Evolutionary conservation across 2,113 vertebrate species (phyloP).

Genomic region (Rhynchopsitta pachyrhyncha): DNA sequence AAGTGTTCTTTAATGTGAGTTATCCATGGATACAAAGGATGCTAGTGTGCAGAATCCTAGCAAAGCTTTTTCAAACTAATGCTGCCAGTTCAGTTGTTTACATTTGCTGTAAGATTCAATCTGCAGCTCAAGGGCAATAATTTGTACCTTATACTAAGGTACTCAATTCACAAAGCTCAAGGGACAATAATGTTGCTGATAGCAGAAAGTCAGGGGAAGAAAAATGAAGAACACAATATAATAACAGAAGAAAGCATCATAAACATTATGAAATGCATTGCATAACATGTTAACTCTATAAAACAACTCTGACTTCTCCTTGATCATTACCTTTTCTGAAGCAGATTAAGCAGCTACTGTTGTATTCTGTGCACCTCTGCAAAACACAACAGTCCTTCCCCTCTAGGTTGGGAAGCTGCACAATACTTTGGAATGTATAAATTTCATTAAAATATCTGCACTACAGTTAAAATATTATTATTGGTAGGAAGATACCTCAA

Average conservation of each 20-base stretch:
- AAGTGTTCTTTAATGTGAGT: neutral
- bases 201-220: neutral
- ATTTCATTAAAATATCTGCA: neutral
- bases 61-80: neutral
- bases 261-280: neutral
- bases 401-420: neutral
- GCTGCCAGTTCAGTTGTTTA: neutral
- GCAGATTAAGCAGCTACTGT: neutral
- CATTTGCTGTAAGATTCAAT: neutral
- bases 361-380: neutral
- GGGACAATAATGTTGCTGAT: neutral
- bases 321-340: neutral
- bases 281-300: neutral
- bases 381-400: neutral
- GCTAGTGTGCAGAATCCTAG: neutral
- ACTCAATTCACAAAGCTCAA: neutral
- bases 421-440: neutral
- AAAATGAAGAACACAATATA: neutral
- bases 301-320: neutral
- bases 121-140: constrained; percentile 16
- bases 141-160: neutral
- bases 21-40: neutral
- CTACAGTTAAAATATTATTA: neutral
- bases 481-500: neutral
- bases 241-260: neutral